Evolutionary conservation across 2,113 vertebrate species (phyloP), one percentile per base, ranked within the genome.

Genomic region (Vicugna pacos): DNA sequence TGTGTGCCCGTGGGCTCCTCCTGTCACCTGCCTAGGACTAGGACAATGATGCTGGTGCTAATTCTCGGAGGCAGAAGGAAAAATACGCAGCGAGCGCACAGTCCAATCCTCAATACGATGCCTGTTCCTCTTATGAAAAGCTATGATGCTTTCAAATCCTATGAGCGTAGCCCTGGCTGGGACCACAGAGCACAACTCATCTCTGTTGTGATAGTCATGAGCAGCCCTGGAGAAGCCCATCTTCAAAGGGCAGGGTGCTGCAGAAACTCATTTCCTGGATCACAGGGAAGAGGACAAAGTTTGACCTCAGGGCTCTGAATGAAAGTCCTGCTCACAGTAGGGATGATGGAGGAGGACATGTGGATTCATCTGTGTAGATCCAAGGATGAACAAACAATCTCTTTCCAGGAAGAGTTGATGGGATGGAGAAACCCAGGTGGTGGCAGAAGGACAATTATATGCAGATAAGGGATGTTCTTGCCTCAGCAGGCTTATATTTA

Each of bases 11-110:
- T 30, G 30, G 22, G 32, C 8, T 2, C 22, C 3, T 30, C 14
- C 14, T 56, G 35, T 17, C 32, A 3, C 20, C 24, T 26, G 32
- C 16, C 32, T 16, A 19, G 58, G 13, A 9, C 20, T 6, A 13
- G 6, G 8, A 3, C n/a, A 17, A 2, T 24, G 48, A 14, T 8
- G 54, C n/a, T 30, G 11, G 52, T 0, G 6, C 52, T 8, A 16
- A 16, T 42, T 42, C 22, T 3, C 42, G 64, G 32, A 19, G 19
- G 6, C 28, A 50, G 42, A 64, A 52, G 26, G 7, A 11, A 22
- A 54, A 9, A 2, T 16, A 35, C 14, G 3, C 1, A 2, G 1
- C 19, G n/a, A 89, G 3, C 14, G 0, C 22, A 4, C 60, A 11
- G 15, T 48, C 48, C 17, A 48, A 46, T 9, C 22, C 70, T 15